Conservation (phyloP, 2,113 vertebrate species). For the Lophochroa leadbeateri region DNA sequence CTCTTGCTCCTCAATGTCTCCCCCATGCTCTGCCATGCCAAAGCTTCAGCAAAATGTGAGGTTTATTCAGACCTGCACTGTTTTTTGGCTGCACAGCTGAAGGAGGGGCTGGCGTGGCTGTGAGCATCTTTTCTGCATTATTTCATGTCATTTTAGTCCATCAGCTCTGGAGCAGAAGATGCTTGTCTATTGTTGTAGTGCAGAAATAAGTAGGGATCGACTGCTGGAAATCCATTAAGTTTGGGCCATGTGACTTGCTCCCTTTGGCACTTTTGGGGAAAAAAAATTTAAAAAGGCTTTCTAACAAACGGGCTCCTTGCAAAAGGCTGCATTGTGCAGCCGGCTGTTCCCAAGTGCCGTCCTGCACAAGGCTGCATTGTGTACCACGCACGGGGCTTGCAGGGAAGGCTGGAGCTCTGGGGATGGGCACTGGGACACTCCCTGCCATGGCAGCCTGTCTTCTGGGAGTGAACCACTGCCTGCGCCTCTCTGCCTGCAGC, state of each 20-base stretch:
- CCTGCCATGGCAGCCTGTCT: not conserved
- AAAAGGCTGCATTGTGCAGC: constrained; percentile 28
- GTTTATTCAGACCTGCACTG: not conserved
- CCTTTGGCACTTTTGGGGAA: not conserved
- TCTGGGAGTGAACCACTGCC: not conserved
- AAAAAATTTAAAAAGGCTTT: not conserved
- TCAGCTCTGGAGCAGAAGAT: not conserved
- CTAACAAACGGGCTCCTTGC: constrained; percentile 8
- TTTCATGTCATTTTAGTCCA: not conserved
- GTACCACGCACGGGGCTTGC: accelerated
- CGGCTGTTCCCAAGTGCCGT: not conserved
- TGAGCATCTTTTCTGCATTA: not conserved
- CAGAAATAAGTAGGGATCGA: not conserved
- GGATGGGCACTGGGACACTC: not conserved
- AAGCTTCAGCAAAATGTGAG: not conserved
- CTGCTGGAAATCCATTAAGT: not conserved
- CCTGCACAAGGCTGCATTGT: constrained; percentile 47
- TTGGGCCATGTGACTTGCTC: not conserved
- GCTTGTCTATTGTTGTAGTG: not conserved
- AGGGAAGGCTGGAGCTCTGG: not conserved
- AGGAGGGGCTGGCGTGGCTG: not conserved
- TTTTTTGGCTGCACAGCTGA: not conserved
- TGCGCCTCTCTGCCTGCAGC: not conserved
- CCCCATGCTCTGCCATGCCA: not conserved
- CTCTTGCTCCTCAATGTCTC: not conserved